phyloP scores from a whole-genome alignment of 2,888 invertebrate genomes.

The Rhamnusium bicolor region DNA sequence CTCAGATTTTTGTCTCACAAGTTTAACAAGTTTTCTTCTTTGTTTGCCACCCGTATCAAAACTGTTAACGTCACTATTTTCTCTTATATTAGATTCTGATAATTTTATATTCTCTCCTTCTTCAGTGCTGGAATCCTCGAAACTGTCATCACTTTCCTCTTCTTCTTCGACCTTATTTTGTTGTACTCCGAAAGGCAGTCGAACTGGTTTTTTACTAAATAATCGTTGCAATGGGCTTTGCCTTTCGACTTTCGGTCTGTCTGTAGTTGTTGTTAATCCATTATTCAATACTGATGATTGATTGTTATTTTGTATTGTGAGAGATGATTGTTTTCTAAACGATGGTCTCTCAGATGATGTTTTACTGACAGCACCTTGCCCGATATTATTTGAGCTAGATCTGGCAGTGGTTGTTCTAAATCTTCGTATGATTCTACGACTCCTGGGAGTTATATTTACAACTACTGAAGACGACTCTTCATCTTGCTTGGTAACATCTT shows the following conservation, averaged over 20 bases:
- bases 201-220: conserved; percentile 31
- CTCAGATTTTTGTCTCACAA: conserved; percentile 32
- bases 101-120: conserved; percentile 70
- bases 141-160: conserved; percentile 51
- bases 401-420: conserved; percentile 52
- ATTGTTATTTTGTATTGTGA: conserved; percentile 30
- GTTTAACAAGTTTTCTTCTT: conserved; percentile 38
- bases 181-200: conserved; percentile 39
- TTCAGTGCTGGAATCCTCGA: conserved; percentile 53
- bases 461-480: neutral
- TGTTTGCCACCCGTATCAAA: conserved; percentile 51
- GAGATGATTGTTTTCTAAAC: conserved; percentile 27
- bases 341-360: conserved; percentile 31
- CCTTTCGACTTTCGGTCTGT: neutral
- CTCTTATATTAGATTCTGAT: conserved; percentile 69
- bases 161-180: conserved; percentile 42
- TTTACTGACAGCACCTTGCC: conserved; percentile 13
- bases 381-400: conserved; percentile 20
- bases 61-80: conserved; percentile 66
- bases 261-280: neutral
- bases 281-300: conserved; percentile 17
- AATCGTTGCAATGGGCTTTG: conserved; percentile 32
- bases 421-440: conserved; percentile 57
- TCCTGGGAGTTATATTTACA: conserved; percentile 36
- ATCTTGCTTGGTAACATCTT: neutral